A percentile compares a stretch with the other conserved stretches of the same genome.
Evolutionary conservation across 2,888 invertebrate genomes (phyloP).

Genomic region (Drosophila neotestacea): DNA sequence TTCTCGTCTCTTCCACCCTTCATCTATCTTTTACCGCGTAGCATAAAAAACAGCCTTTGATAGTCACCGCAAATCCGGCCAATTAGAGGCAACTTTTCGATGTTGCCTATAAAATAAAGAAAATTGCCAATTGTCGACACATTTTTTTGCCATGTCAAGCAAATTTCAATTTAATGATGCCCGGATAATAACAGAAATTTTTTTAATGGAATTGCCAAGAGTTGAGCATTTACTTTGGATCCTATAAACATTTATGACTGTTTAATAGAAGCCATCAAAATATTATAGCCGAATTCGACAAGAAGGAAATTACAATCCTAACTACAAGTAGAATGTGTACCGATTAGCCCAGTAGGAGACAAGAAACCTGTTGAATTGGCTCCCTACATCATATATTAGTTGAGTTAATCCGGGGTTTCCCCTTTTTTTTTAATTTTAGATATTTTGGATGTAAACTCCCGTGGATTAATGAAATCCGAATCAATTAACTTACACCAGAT

Average conservation of each 20-base stretch:
- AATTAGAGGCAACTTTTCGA: slow-evolving; percentile 32
- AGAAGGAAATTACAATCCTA: slow-evolving; percentile 15
- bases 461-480: not conserved
- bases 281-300: slow-evolving; percentile 36
- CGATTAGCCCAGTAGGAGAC: slow-evolving; percentile 11
- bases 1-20: not conserved
- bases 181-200: slow-evolving; percentile 27
- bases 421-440: not conserved
- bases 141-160: slow-evolving; percentile 18
- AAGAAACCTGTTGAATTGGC: not conserved
- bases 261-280: slow-evolving; percentile 63
- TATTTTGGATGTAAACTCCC: too few species aligned
- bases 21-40: not conserved
- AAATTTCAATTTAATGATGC: slow-evolving; percentile 38
- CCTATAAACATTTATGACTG: slow-evolving; percentile 46
- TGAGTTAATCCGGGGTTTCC: slow-evolving; percentile 1
- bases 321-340: slow-evolving; percentile 5
- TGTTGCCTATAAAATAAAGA: slow-evolving; percentile 34
- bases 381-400: not conserved
- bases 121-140: slow-evolving; percentile 44
- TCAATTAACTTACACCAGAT: not conserved
- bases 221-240: slow-evolving; percentile 14
- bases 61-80: slow-evolving; percentile 19
- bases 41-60: slow-evolving; percentile 9
- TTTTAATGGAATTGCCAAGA: slow-evolving; percentile 23